A percentile compares a stretch with the other conserved stretches of the same genome.
Evolutionary conservation across 2,113 vertebrate species (phyloP).

Genomic region (Azemiops feae): DNA sequence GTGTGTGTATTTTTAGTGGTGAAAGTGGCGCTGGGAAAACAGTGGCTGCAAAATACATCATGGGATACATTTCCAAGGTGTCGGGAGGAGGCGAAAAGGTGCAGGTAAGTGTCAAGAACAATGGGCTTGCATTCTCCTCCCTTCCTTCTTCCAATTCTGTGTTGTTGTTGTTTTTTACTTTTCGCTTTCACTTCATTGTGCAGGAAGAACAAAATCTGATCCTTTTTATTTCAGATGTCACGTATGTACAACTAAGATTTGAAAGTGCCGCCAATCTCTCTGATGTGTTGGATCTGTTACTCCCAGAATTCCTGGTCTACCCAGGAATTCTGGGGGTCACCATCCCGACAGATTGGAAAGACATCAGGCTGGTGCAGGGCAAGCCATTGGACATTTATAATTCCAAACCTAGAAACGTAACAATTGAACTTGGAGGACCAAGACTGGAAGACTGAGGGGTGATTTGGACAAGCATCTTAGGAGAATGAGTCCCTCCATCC

Average conservation of each 20-base stretch:
- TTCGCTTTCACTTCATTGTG: neutral
- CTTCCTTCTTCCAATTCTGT: neutral
- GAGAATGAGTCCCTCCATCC: no score
- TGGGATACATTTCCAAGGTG: slow-evolving; percentile 98
- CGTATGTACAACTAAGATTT: no score
- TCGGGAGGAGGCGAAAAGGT: slow-evolving; percentile 94
- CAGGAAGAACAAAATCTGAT: neutral
- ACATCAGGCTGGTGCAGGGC: neutral
- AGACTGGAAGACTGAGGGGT: neutral
- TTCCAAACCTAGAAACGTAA: neutral
- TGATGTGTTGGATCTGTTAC: neutral
- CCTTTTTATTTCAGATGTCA: neutral
- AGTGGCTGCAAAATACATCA: slow-evolving; percentile 97
- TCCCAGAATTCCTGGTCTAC: neutral
- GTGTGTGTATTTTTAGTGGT: slow-evolving; percentile 71
- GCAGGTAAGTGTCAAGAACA: slow-evolving; percentile 75
- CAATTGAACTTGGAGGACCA: neutral
- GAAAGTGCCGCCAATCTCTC: neutral
- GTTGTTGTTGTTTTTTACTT: fast-evolving
- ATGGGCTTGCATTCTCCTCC: fast-evolving
- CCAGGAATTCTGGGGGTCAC: neutral
- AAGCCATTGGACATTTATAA: neutral
- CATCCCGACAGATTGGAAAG: neutral
- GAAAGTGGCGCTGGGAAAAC: slow-evolving; percentile 98
- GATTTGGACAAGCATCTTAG: no score